phyloP scores from a whole-genome alignment of 2,797 vertebrate species.

The Sphenodon punctatus region DNA sequence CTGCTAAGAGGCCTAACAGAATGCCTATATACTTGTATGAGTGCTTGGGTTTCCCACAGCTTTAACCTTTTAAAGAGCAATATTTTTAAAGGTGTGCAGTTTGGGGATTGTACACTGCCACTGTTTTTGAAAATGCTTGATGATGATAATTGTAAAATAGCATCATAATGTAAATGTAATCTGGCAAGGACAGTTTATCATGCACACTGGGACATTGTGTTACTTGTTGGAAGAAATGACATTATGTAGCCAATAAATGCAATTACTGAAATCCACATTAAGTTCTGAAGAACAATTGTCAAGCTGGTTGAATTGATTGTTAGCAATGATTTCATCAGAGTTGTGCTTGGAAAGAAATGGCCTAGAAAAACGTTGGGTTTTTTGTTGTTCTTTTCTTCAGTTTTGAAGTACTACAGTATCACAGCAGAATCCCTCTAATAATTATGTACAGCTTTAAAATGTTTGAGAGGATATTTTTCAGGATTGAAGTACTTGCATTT shows the following conservation, averaged over 20 bases:
- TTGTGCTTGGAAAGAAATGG: neutral
- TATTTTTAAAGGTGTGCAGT: neutral
- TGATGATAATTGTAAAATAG: conserved; percentile 33
- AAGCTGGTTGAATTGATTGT: neutral
- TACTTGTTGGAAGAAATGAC: neutral
- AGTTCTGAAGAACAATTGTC: neutral
- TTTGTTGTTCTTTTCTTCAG: too few species aligned
- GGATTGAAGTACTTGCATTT: neutral
- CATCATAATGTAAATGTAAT: conserved; percentile 29
- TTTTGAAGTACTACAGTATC: neutral
- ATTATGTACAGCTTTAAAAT: neutral
- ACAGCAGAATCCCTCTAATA: neutral
- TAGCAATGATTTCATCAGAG: neutral
- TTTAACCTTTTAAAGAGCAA: conserved; percentile 46
- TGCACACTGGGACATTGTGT: neutral
- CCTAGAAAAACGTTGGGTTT: too few species aligned
- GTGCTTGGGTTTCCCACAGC: conserved; percentile 46
- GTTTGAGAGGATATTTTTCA: rapidly evolving
- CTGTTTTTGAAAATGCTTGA: conserved; percentile 36
- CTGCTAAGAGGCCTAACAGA: conserved; percentile 51
- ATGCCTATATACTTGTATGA: conserved; percentile 43
- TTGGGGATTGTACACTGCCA: conserved; percentile 42
- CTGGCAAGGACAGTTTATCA: neutral
- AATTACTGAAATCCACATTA: neutral
- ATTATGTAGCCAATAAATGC: neutral